Evolutionary conservation across 2,113 vertebrate genomes (phyloP).

Genomic region (Ptychochromis oligacanthus): DNA sequence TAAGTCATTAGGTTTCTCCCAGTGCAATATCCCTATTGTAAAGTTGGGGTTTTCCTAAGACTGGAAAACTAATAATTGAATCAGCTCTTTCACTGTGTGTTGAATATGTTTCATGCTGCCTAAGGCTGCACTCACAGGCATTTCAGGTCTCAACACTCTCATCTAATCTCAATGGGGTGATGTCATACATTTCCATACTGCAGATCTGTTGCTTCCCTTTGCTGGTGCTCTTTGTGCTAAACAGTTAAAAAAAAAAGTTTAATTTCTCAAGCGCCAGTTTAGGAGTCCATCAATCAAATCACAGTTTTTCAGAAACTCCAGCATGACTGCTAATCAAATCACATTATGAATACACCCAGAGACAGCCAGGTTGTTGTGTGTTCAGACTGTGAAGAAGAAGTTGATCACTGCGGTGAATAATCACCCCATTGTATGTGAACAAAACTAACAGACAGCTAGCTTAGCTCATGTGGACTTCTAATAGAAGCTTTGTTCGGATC

Average conservation of each 20-base stretch:
- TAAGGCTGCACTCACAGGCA: background rate
- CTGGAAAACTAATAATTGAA: background rate
- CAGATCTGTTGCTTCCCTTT: background rate
- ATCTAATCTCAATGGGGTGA: background rate
- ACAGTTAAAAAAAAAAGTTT: background rate
- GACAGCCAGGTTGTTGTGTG: background rate
- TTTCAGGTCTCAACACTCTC: background rate
- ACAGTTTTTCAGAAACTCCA: too few species aligned
- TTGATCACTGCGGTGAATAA: accelerated
- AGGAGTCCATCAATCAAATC: too few species aligned
- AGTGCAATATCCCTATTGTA: background rate
- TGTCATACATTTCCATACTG: background rate
- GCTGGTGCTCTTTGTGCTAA: background rate
- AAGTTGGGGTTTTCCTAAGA: background rate
- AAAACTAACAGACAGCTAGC: background rate
- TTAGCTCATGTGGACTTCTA: background rate
- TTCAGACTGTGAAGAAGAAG: background rate
- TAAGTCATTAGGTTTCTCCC: background rate
- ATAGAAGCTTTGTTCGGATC: background rate
- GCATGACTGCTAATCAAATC: too few species aligned
- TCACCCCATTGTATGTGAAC: background rate
- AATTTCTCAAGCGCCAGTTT: too few species aligned
- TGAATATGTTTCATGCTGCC: background rate
- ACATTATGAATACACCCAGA: too few species aligned
- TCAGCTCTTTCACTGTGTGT: background rate